A percentile compares a stretch with the other conserved stretches of the same genome.
phyloP scores from a whole-genome alignment of 2,113 vertebrate genomes.

The Sakesphorus luctuosus region DNA sequence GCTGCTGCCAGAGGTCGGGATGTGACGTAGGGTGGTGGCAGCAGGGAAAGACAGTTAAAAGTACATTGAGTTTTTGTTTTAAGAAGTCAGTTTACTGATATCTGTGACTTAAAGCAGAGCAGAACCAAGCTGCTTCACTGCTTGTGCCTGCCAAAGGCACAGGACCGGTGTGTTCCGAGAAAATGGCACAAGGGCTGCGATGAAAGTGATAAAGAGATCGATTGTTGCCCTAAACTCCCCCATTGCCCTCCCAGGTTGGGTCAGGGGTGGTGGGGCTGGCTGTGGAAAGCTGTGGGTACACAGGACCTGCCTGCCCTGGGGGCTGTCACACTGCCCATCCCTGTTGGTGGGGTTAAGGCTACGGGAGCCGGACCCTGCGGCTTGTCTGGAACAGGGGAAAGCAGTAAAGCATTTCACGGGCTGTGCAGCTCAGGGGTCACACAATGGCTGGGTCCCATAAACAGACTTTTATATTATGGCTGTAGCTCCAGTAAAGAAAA shows the following conservation, averaged over 20 bases:
- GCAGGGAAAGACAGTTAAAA: neutral
- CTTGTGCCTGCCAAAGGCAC: neutral
- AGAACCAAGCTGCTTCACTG: neutral
- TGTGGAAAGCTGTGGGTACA: neutral
- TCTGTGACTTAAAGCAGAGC: neutral
- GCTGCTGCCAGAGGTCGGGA: neutral
- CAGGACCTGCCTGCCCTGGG: neutral
- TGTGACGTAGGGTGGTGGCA: rapidly evolving
- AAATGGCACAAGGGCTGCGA: neutral
- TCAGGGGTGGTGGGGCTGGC: neutral
- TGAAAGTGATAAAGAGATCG: rapidly evolving
- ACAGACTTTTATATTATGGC: constrained; percentile 47
- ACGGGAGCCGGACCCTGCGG: neutral
- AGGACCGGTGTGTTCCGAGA: neutral
- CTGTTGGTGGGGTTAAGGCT: neutral
- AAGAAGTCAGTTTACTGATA: neutral
- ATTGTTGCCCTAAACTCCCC: neutral
- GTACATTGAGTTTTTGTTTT: neutral
- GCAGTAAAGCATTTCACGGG: constrained; percentile 51
- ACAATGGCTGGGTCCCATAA: constrained; percentile 46
- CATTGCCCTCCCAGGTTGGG: rapidly evolving
- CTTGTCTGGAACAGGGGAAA: neutral
- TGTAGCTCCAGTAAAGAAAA: constrained; percentile 2
- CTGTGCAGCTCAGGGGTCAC: neutral
- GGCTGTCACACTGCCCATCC: neutral